Evolutionary conservation across 2,888 invertebrate species (phyloP), one percentile per base, ranked within the genome.

Genomic region (Nomada ruficornis): DNA sequence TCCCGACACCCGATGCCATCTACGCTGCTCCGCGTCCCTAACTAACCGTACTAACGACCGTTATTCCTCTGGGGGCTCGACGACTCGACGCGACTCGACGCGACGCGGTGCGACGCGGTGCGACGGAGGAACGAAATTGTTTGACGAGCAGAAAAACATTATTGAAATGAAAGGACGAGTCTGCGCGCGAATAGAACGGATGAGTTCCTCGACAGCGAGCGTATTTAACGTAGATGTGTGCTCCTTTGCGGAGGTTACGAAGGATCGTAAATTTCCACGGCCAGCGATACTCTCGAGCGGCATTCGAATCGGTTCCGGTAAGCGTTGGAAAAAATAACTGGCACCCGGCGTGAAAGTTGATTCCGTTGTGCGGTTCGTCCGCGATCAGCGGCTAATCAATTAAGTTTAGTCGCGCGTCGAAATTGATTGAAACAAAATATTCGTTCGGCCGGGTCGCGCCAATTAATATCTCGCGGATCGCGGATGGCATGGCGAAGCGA

Each of bases 201-300:
- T 5, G 29, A 29, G 29, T 29, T 29, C 29, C 29, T 29, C 29
- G 29, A 29, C 29, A 7, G 29, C 29, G 29, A 29, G 81, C 86
- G 84, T 88, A 80, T 86, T 87, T 88, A 88, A 88, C 76, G 77
- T 79, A 1, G 47, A 47, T 13, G 81, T 76, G 69, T 29, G 13
- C 10, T 5, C 18, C 59, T 59, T 23, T 23, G 44, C 29, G 57
- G 3, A 5, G 52, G n/a, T n/a, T 15, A 5, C 44, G 55, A 50
- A 7, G 59, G 59, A 54, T 77, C 65, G 23, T 54, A 59, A 65
- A 71, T 72, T 72, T 60, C 42, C 72, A 60, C 26, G 60, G 18
- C 29, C 20, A 7, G 50, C 57, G 57, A 50, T 13, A 71, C 57
- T 29, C 36, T 36, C 64, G n/a, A 26, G 10, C 63, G 64, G 71